Conservation (phyloP, 1,140 invertebrate species). For the Gyrodactylus bullatarudis region DNA sequence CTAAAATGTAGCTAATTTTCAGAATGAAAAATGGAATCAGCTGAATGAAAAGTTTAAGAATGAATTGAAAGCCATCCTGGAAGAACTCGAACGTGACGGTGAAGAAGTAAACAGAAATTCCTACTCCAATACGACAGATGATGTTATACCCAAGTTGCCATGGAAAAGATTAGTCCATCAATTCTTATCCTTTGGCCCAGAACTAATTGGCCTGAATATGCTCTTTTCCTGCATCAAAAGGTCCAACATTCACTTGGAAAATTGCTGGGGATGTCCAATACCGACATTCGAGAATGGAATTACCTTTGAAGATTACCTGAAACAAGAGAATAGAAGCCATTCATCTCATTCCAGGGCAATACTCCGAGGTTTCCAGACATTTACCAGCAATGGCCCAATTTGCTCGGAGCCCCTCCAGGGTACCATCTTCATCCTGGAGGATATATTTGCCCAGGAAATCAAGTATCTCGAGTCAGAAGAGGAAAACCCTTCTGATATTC, state of each 20-base stretch:
- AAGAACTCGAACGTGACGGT: not conserved
- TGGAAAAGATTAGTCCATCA: not conserved
- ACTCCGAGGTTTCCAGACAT: not conserved
- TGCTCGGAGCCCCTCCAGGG: not conserved
- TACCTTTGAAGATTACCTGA: not conserved
- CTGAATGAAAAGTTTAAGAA: not conserved
- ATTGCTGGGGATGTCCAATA: not conserved
- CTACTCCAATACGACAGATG: too few species aligned
- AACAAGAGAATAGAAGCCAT: not conserved
- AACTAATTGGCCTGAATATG: not conserved
- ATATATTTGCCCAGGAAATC: not conserved
- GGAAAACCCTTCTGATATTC: not conserved
- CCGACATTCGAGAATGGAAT: not conserved
- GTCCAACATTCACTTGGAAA: not conserved
- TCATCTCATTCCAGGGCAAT: not conserved
- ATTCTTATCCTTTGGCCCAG: not conserved
- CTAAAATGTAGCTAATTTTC: too few species aligned
- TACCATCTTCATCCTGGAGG: not conserved
- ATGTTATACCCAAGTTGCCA: not conserved
- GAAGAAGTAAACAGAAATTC: not conserved
- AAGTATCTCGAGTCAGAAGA: not conserved
- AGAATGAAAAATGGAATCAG: not conserved
- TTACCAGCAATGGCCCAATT: not conserved
- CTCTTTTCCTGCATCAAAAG: not conserved
- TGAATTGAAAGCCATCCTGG: not conserved